phyloP scores from a whole-genome alignment of 2,113 vertebrate genomes.

The Prietella phreatophila region DNA sequence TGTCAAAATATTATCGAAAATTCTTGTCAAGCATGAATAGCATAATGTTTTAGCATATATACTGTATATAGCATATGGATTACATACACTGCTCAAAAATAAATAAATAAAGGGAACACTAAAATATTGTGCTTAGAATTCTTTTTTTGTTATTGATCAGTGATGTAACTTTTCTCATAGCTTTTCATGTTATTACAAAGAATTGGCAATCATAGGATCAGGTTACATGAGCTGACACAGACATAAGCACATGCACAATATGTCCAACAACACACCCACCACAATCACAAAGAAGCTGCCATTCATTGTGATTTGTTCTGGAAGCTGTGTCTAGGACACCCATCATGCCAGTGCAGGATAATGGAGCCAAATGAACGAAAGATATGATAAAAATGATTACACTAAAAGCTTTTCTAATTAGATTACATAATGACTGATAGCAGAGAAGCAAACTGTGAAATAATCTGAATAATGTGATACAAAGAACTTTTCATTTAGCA shows the following conservation, averaged over 20 bases:
- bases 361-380: conserved; percentile 36
- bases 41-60: no score
- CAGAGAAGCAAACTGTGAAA: background rate
- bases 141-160: background rate
- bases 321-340: conserved; percentile 39
- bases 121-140: background rate
- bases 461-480: conserved; percentile 1
- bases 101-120: no score
- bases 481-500: background rate
- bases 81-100: no score
- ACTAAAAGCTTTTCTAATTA: conserved; percentile 52
- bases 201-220: background rate
- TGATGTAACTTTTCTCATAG: background rate
- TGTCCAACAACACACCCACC: background rate
- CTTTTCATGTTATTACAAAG: background rate
- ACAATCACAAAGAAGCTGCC: conserved; percentile 36
- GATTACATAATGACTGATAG: conserved; percentile 24
- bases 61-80: no score
- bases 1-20: no score
- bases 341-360: conserved; percentile 20
- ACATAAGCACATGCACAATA: background rate
- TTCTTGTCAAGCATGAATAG: no score
- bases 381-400: conserved; percentile 44
- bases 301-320: conserved; percentile 43
- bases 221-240: background rate